A percentile compares a stretch with the other conserved stretches of the same genome.
Evolutionary conservation across 2,797 vertebrate species (phyloP).

Genomic region (Neosalanx taihuensis): DNA sequence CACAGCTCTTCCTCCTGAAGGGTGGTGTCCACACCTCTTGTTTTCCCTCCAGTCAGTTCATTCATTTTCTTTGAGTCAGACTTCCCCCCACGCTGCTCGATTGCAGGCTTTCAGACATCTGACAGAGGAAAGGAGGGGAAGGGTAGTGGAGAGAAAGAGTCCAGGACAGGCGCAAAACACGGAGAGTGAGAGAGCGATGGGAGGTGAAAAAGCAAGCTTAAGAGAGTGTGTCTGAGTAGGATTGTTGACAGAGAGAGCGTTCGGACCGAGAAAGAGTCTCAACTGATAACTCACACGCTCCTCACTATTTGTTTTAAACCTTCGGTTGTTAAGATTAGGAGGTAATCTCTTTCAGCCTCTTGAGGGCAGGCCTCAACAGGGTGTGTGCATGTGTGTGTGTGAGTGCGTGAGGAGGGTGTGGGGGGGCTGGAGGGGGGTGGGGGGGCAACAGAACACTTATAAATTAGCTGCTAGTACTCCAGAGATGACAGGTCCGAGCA

Average conservation of each 20-base stretch:
- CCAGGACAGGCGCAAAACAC: not conserved
- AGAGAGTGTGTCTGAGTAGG: not conserved
- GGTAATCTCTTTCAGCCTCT: not conserved
- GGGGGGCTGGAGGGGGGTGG: not conserved
- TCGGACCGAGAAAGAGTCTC: not conserved
- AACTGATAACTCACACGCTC: conserved; percentile 12
- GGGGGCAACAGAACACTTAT: not conserved
- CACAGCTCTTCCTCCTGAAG: conserved; percentile 50
- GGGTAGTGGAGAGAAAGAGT: not conserved
- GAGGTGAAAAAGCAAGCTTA: not conserved
- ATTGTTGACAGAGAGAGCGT: not conserved
- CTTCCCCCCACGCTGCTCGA: conserved; percentile 37
- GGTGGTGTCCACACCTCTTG: conserved; percentile 49
- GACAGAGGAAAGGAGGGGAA: not conserved
- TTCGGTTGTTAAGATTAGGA: conserved; percentile 14
- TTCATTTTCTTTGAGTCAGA: conserved; percentile 38
- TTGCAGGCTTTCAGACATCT: conserved; percentile 10
- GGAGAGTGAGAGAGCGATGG: not conserved
- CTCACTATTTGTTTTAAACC: conserved; percentile 11
- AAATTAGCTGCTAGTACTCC: conserved; percentile 21
- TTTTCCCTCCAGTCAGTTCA: conserved; percentile 57
- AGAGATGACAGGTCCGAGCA: conserved; percentile 28
- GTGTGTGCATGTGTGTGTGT: not conserved
- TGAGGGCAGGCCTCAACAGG: not conserved
- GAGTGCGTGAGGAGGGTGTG: no score